A percentile compares a stretch with the other conserved stretches of the same genome.
Evolutionary conservation across 2,797 vertebrate species (phyloP).

Genomic region (Lepilemur ruficaudatus): DNA sequence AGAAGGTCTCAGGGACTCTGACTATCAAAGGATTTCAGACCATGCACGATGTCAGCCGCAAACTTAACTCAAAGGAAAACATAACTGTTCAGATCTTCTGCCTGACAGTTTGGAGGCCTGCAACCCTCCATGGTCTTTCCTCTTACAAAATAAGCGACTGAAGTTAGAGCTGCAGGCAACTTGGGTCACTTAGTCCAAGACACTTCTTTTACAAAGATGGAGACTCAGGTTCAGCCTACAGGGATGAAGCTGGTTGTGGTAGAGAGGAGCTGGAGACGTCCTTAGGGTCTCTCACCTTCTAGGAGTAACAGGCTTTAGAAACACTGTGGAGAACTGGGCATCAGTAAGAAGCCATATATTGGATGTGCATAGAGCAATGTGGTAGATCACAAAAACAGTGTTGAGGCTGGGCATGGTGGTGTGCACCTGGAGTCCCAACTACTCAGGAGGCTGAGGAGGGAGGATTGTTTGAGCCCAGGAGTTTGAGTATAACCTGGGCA

Average conservation of each 20-base stretch:
- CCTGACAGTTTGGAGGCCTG: slow-evolving; percentile 35
- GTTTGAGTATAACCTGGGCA: not conserved
- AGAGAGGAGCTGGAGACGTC: not conserved
- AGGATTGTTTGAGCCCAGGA: not conserved
- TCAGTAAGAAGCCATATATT: not conserved
- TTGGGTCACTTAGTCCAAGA: not conserved
- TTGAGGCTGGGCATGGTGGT: not conserved
- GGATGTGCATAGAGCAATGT: not conserved
- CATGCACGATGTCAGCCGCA: not conserved
- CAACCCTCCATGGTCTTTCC: not conserved
- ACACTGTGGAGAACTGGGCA: rapidly evolving
- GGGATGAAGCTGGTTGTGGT: not conserved
- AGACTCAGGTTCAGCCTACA: not conserved
- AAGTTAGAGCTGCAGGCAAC: not conserved
- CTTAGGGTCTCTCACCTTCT: not conserved
- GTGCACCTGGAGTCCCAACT: not conserved
- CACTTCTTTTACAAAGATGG: not conserved
- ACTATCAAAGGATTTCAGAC: slow-evolving; percentile 57
- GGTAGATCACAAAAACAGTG: not conserved
- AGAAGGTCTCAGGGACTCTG: slow-evolving; percentile 50
- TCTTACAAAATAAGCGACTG: not conserved
- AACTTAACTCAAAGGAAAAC: slow-evolving; percentile 64
- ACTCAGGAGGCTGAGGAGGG: not conserved
- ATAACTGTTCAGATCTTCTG: slow-evolving; percentile 54
- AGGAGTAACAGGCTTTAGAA: not conserved